Evolutionary conservation across 2,797 vertebrate genomes (phyloP), one percentile per base, ranked within the genome.

Genomic region (Myripristis jacobus): DNA sequence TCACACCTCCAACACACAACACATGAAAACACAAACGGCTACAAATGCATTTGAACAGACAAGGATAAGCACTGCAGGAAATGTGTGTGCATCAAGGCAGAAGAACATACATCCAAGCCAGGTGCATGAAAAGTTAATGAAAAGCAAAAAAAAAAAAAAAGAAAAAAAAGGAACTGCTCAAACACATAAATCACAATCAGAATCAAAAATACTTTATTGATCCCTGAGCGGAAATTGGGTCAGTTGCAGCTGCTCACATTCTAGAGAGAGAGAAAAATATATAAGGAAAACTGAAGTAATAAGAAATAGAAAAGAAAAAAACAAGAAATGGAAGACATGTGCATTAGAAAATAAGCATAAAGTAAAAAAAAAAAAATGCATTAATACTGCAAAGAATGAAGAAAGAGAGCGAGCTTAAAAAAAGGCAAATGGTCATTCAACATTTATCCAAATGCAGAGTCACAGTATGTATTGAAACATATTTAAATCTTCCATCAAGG

Each of bases 401-500:
- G 12, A 5, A 6, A 4, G 51, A 11, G 34, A 53, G 59, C 29
- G 43, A 19, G 6, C 44, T 19, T 25, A 11, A 34, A 7, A 65
- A 66, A 65, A n/a, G 66, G 66, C 36, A 66, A 77, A 68, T 15
- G 18, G 3, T 38, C 12, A 51, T 51, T 12, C 4, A 41, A 51
- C 21, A 58, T 58, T 13, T 51, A 77, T 67, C 38, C 51, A 44
- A 46, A 52, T 60, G 9, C 36, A 27, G 6, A 29, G 24, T 54
- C n/a, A 19, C n/a, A 53, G 41, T 29, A 53, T 62, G n/a, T 44
- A 50, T 13, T 31, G 22, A 61, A 44, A 67, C 22, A 31, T 61
- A 51, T 66, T 70, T 75, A 46, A 62, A 69, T 62, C 34, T 57
- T 47, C 22, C 44, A n/a, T 67, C 27, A 34, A 13, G 24, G 25